Evolutionary conservation across 2,888 invertebrate genomes (phyloP).

Genomic region (Lasioglossum villosulum): DNA sequence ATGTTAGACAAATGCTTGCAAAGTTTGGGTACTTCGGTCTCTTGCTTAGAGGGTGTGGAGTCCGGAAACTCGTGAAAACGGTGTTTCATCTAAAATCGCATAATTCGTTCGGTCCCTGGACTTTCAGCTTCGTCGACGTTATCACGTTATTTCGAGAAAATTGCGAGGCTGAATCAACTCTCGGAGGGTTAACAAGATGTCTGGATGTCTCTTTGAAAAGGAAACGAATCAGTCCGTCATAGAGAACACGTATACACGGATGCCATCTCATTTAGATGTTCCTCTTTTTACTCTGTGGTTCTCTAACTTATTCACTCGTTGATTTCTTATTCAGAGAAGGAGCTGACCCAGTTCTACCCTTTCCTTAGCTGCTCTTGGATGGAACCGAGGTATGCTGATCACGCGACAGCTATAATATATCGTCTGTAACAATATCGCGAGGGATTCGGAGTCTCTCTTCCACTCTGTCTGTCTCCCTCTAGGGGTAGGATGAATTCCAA

Average conservation of each 20-base stretch:
- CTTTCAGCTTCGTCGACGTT: background rate
- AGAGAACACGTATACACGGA: background rate
- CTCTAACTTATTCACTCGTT: background rate
- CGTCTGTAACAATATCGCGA: conserved; percentile 42
- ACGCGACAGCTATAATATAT: conserved; percentile 20
- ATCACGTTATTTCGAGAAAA: background rate
- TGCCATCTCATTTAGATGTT: background rate
- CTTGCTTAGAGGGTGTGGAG: background rate
- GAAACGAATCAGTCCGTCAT: background rate
- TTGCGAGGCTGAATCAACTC: background rate
- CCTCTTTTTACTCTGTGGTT: background rate
- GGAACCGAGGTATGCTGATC: conserved; percentile 18
- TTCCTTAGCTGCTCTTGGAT: background rate
- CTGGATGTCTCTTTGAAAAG: background rate
- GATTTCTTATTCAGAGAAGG: conserved; percentile 37
- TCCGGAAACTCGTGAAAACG: background rate
- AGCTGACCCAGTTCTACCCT: conserved; percentile 27
- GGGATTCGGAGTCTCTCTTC: conserved; percentile 3
- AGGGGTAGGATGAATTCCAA: conserved; percentile 43
- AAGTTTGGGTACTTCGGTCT: too few species aligned
- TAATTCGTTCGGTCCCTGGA: background rate
- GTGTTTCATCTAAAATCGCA: background rate
- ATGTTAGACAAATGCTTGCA: too few species aligned
- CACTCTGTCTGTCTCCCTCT: background rate
- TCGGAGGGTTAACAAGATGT: background rate